Conservation (phyloP, 2,113 vertebrate species). For the Excalfactoria chinensis region DNA sequence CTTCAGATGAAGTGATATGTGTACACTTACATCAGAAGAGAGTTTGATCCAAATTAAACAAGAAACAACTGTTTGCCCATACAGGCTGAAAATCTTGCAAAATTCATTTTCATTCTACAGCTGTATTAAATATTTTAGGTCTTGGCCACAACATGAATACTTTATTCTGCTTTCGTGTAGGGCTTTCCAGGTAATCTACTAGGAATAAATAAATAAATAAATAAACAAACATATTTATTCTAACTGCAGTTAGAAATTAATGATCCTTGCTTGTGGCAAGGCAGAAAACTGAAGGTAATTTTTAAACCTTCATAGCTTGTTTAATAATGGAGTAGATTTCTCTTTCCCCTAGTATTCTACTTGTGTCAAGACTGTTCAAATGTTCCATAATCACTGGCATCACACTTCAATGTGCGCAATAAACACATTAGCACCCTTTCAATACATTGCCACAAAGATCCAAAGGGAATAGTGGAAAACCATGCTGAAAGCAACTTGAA, state of each 20-base stretch:
- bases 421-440: neutral
- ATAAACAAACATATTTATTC: neutral
- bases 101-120: slow-evolving; percentile 20
- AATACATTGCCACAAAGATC: neutral
- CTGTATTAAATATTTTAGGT: slow-evolving; percentile 5
- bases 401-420: neutral
- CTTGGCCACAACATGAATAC: neutral
- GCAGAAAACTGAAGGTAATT: neutral
- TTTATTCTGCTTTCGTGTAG: neutral
- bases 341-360: neutral
- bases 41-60: neutral
- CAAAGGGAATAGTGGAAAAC: neutral
- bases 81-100: neutral
- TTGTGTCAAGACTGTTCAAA: neutral
- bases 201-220: neutral
- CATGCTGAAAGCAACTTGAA: neutral
- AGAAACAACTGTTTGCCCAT: neutral
- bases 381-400: neutral
- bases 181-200: neutral
- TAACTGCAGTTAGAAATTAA: neutral
- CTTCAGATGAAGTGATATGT: neutral
- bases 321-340: neutral
- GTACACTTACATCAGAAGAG: neutral
- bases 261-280: neutral
- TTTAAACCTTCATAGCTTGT: slow-evolving; percentile 3